Percentiles rank a stretch among this genome's conserved stretches.
phyloP scores from a whole-genome alignment of 2,888 invertebrate species.

The Cephus sareptanus region DNA sequence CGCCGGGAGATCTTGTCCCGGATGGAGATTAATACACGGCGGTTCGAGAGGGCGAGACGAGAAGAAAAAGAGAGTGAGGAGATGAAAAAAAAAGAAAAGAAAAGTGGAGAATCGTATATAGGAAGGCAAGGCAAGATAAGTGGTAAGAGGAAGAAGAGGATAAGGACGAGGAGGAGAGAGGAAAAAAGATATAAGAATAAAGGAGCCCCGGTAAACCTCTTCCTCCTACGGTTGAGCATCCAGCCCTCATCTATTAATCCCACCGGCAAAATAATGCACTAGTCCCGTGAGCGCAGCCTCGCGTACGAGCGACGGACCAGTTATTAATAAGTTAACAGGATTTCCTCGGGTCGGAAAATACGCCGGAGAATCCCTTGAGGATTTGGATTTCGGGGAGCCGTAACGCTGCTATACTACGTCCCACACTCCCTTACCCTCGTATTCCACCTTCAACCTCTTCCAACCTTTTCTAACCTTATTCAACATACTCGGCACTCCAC shows the following conservation, averaged over 20 bases:
- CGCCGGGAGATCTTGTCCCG: background rate
- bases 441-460: background rate
- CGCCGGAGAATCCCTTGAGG: constrained; percentile 38
- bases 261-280: constrained; percentile 45
- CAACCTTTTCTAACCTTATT: background rate
- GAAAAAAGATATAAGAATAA: constrained; percentile 5
- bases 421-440: background rate
- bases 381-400: constrained; percentile 27
- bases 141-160: background rate
- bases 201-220: background rate
- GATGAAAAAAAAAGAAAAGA: constrained; percentile 6
- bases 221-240: constrained; percentile 3
- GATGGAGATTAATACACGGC: background rate
- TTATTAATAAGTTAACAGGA: constrained; percentile 62
- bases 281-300: constrained; percentile 20
- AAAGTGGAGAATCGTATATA: background rate
- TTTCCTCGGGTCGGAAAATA: constrained; percentile 57
- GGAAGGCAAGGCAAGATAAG: background rate
- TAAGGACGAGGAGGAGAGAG: background rate
- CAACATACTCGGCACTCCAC: background rate
- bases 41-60: background rate
- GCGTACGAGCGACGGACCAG: constrained; percentile 30
- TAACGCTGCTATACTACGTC: background rate
- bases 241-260: constrained; percentile 45
- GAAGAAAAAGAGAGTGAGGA: background rate